phyloP scores from a whole-genome alignment of 1,140 invertebrate genomes.

The Nylanderia fulva region DNA sequence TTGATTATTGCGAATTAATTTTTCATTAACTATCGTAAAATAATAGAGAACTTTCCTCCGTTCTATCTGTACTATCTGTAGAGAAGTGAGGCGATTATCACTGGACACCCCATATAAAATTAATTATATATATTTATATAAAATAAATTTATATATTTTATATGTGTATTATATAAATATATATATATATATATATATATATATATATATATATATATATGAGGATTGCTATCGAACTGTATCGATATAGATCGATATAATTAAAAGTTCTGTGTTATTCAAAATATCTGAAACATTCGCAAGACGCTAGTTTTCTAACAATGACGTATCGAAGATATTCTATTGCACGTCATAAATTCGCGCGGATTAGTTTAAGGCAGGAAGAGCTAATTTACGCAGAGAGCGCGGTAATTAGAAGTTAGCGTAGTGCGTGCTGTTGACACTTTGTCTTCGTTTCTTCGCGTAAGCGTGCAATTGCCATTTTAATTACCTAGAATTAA shows the following conservation, averaged over 20 bases:
- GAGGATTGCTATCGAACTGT: neutral
- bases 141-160: too few species aligned
- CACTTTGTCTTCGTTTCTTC: neutral
- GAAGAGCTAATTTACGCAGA: conserved; percentile 3
- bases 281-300: neutral
- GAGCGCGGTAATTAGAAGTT: conserved; percentile 3
- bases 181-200: neutral
- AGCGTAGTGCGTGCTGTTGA: neutral
- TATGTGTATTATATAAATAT: too few species aligned
- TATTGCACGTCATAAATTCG: neutral
- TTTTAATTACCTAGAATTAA: conserved; percentile 2
- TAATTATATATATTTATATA: too few species aligned
- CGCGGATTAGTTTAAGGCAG: neutral
- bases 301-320: too few species aligned
- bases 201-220: neutral
- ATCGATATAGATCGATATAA: neutral
- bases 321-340: neutral
- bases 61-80: too few species aligned
- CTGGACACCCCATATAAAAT: too few species aligned
- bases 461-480: neutral
- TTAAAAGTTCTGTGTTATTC: neutral
- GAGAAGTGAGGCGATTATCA: too few species aligned
- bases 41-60: too few species aligned
- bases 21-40: too few species aligned
- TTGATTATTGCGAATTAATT: too few species aligned